Evolutionary conservation across 2,113 vertebrate species (phyloP).

Genomic region (Ctenomys sociabilis): DNA sequence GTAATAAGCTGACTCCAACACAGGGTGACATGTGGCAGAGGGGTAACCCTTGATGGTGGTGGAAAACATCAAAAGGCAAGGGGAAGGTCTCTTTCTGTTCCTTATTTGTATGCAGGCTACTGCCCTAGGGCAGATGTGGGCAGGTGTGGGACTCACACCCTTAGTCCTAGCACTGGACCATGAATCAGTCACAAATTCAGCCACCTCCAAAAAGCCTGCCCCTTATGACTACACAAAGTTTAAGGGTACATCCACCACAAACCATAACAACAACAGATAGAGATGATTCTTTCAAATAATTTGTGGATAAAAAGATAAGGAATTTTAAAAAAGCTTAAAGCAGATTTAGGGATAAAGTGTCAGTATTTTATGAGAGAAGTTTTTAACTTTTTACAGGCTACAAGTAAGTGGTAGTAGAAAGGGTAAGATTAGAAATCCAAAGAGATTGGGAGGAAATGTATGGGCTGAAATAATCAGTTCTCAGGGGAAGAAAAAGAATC

Average conservation of each 20-base stretch:
- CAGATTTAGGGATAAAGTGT: neutral
- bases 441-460: neutral
- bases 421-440: neutral
- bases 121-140: neutral
- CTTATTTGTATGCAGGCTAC: neutral
- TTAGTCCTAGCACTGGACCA: neutral
- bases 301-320: neutral
- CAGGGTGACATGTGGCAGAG: neutral
- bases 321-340: neutral
- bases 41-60: neutral
- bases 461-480: neutral
- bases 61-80: neutral
- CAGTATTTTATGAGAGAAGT: neutral
- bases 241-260: neutral
- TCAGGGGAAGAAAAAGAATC: neutral
- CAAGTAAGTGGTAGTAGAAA: neutral
- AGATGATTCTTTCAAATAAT: neutral
- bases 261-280: neutral
- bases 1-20: neutral
- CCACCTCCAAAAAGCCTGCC: neutral
- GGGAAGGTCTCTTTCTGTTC: neutral
- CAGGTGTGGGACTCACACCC: neutral
- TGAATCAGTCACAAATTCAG: neutral
- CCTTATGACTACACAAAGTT: neutral
- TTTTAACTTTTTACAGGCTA: slow-evolving; percentile 10